Evolutionary conservation across 2,888 invertebrate genomes (phyloP).

Genomic region (Eristalinus aeneus): DNA sequence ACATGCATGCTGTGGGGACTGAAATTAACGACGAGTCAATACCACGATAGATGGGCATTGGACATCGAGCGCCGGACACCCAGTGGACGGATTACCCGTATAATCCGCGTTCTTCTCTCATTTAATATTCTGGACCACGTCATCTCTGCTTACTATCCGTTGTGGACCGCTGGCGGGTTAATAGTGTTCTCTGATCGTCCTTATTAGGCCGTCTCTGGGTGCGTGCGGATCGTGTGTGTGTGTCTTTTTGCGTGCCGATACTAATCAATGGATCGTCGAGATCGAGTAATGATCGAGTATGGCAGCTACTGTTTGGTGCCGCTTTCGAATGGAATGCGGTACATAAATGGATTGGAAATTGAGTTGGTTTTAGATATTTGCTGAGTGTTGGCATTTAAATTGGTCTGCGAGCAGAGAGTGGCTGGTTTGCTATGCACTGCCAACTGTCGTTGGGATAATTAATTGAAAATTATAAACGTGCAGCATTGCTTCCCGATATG

Average conservation of each 20-base stretch:
- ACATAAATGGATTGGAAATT: conserved; percentile 63
- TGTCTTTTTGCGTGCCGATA: conserved; percentile 54
- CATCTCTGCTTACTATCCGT: conserved; percentile 74
- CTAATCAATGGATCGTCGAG: conserved; percentile 57
- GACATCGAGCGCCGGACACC: conserved; percentile 57
- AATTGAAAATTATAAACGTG: conserved; percentile 40
- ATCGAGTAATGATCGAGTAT: conserved; percentile 62
- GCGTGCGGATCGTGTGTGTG: conserved; percentile 11
- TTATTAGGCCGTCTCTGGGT: conserved; percentile 74
- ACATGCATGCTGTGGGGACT: background rate
- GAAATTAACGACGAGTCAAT: conserved; percentile 62
- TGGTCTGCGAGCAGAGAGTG: conserved; percentile 20
- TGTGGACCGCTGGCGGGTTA: conserved; percentile 74
- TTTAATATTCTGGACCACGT: conserved; percentile 70
- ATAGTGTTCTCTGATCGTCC: conserved; percentile 80
- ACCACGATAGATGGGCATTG: conserved; percentile 33
- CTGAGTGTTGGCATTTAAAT: conserved; percentile 67
- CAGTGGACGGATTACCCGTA: conserved; percentile 42
- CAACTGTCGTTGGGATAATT: conserved; percentile 30
- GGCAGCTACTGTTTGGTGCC: conserved; percentile 46
- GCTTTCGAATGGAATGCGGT: conserved; percentile 52
- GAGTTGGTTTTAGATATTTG: conserved; percentile 57
- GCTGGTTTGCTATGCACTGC: conserved; percentile 23
- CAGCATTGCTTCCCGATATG: background rate
- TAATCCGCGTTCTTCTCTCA: conserved; percentile 38